Evolutionary conservation across 2,888 invertebrate species (phyloP), one percentile per base, ranked within the genome.

Genomic region (Erynnis tages): DNA sequence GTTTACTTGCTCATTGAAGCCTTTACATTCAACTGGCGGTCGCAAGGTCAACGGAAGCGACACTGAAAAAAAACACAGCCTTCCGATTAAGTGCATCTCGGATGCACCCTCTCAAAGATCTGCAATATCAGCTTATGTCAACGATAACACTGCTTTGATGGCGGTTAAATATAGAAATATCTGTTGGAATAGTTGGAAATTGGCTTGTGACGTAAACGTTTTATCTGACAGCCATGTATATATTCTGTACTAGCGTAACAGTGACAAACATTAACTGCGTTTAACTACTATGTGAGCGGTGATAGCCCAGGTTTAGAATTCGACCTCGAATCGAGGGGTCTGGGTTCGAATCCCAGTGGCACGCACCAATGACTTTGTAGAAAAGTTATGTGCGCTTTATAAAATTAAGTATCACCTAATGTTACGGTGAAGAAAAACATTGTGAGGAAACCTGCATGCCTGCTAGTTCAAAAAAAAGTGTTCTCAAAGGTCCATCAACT

Each of bases 161-260:
- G 30, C 17, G 41, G 40, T 34, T 41, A 40, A 48, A 48, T 41
- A 34, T 41, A 41, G 49, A 48, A 40, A 41, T 23, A 32, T 40
- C 49, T 34, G 23, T 49, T 41, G 32, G 23, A n/a, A n/a, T n/a
- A n/a, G n/a, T n/a, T n/a, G n/a, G n/a, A 44, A 48, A 48, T 30
- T 11, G 19, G 21, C 10, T 40, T 29, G 16, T 46, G 19, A 37
- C 37, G 46, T 46, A 23, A 19, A 2, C 23, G 8, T 6, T 6
- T 25, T 38, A 13, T 38, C 23, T 38, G 11, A 10, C n/a, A 29
- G 11, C 11, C 1, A 29, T 4, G 11, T 10, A 11, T 25, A 6
- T 14, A 13, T 23, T 19, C 37, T 21, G 2, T 11, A 1, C 7
- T 10, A 7, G 3, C 19, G n/a, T 16, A 34, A 34, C n/a, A n/a